phyloP scores from a whole-genome alignment of 2,888 invertebrate species.

The Steromphala cineraria region DNA sequence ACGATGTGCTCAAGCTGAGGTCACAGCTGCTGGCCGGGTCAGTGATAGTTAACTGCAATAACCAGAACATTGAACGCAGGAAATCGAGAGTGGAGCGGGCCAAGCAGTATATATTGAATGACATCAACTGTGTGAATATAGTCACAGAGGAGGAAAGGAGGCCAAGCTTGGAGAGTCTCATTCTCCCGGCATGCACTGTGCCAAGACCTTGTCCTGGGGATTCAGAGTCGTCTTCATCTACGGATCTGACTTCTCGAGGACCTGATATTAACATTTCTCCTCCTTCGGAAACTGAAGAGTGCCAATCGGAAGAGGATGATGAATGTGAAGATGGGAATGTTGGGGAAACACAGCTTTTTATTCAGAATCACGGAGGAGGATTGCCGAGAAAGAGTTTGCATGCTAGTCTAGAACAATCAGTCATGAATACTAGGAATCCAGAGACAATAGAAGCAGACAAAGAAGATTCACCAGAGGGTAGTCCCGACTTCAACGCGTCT shows the following conservation, averaged over 20 bases:
- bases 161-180: neutral
- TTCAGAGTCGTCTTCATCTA: neutral
- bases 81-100: conserved; percentile 5
- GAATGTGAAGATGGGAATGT: neutral
- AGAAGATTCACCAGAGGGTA: neutral
- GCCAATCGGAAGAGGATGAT: neutral
- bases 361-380: neutral
- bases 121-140: neutral
- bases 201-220: neutral
- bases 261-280: neutral
- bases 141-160: neutral
- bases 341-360: neutral
- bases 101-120: neutral
- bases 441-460: too few relatives aligned
- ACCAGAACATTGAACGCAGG: neutral
- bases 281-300: neutral
- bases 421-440: neutral
- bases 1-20: neutral
- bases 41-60: neutral
- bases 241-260: neutral
- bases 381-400: neutral
- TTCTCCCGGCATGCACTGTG: neutral
- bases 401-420: neutral
- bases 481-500: neutral
- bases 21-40: conserved; percentile 16